Base-by-base conservation (phyloP, 1,140 invertebrate genomes). In the Drosophila pachea region DNA sequence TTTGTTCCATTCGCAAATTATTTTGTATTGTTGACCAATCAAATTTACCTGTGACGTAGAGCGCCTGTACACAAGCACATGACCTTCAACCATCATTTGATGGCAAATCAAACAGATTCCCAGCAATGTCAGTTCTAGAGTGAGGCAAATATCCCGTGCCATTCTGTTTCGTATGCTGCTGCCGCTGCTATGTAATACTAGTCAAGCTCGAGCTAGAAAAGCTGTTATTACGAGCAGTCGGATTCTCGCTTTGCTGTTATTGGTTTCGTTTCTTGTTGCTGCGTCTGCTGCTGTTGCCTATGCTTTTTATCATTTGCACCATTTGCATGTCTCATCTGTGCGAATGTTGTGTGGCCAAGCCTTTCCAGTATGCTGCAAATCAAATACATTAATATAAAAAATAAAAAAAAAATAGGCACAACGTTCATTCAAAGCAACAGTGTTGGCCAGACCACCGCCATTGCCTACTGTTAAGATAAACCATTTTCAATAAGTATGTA, bases 251-350 rank as follows among this genome's bases (percentile, higher is more conserved):
- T 74, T 63, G 53, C 54, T 64, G 61, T 60, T 86, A 71, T 74
- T 73, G 65, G 22, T 31, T 63, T 12, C 12, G 31, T 60, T 75
- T 73, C n/a, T 59, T 71, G 55, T 78, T 65, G 69, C 42, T 68
- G 55, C 53, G 61, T 66, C 65, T 58, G 59, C 60, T 76, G 81
- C 62, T 79, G 74, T 43, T 74, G 53, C 12, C 54, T 63, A 47
- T 63, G 55, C 38, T 64, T 50, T 29, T 62, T 45, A 84, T 48
- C 76, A 84, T 84, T 67, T 65, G 76, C 74, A 75, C 65, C 64
- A 77, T 81, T 77, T 35, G 73, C 81, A 86, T 86, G 29, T 86
- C 81, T 86, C 81, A 86, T 86, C 76, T 81, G 77, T 64, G 49
- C 58, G 42, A 11, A 7, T n/a, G 47, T 22, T 35, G 36, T 12